Percentiles rank a stretch among this genome's conserved stretches.
phyloP scores from a whole-genome alignment of 2,797 vertebrate species.

The Hydrophis major region DNA sequence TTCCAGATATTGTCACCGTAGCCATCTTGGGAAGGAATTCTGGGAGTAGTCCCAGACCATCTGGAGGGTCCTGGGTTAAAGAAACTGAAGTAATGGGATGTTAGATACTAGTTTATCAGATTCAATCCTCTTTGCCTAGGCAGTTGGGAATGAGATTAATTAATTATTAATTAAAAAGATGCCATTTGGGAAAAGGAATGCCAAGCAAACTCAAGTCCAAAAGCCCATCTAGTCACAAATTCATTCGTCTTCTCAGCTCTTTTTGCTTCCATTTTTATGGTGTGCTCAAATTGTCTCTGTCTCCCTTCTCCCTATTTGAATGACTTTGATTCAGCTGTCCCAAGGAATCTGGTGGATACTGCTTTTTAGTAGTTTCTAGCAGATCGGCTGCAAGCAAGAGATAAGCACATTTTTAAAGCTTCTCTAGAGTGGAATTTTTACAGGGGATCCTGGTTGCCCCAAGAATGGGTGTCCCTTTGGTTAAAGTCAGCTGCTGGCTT shows the following conservation, averaged over 20 bases:
- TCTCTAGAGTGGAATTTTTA: not conserved
- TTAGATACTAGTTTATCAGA: not conserved
- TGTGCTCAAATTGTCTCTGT: not conserved
- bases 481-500: not conserved
- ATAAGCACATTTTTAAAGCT: not conserved
- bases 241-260: not conserved
- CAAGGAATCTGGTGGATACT: not conserved
- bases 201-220: not conserved
- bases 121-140: not conserved
- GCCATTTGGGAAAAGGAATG: not conserved
- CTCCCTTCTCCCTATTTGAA: too few relatives aligned
- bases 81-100: not conserved
- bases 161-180: not conserved
- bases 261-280: not conserved
- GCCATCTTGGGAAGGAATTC: not conserved
- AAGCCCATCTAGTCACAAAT: not conserved
- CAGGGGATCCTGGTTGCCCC: not conserved
- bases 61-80: not conserved
- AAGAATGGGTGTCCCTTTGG: accelerated
- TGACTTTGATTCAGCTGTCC: not conserved
- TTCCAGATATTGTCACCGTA: not conserved
- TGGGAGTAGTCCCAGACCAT: not conserved
- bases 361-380: not conserved
- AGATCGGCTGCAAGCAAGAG: not conserved
- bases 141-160: not conserved